These are phyloP conservation scores for Tupiocoris notatus DNA, from an alignment of 2,888 invertebrate species.

Conservation along the genomic window DNA sequence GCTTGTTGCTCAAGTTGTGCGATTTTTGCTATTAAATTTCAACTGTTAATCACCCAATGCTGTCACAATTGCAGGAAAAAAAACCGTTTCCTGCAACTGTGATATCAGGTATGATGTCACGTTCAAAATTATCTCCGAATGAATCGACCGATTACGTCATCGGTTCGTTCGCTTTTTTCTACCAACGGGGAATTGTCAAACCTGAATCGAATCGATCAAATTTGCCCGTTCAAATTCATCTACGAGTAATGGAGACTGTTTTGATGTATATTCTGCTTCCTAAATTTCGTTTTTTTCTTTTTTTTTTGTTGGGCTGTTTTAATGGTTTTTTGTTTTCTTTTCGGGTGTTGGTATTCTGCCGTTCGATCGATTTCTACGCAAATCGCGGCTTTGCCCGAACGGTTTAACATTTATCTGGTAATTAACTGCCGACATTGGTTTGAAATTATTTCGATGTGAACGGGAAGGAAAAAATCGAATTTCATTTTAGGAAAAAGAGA, in stretches of 20 bases:
- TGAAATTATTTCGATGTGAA: too few relatives aligned
- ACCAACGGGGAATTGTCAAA: too few relatives aligned
- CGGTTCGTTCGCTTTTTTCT: too few relatives aligned
- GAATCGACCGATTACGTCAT: slow-evolving; percentile 18
- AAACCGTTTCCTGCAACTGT: slow-evolving; percentile 28
- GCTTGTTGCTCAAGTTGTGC: too few relatives aligned
- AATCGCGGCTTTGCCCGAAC: background rate
- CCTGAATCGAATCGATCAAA: too few relatives aligned
- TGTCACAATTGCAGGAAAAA: slow-evolving; percentile 31
- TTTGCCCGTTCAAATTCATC: too few relatives aligned
- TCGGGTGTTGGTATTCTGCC: slow-evolving; percentile 26
- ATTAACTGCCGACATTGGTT: too few relatives aligned
- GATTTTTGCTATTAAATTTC: too few relatives aligned
- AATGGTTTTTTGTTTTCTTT: slow-evolving; percentile 2
- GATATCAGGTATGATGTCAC: slow-evolving; percentile 31
- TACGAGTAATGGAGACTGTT: slow-evolving; percentile 15
- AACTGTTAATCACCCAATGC: too few relatives aligned
- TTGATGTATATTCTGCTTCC: slow-evolving; percentile 31
- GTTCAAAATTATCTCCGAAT: slow-evolving; percentile 10
- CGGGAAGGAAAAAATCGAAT: background rate
- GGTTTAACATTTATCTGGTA: too few relatives aligned
- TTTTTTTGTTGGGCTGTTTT: slow-evolving; percentile 18
- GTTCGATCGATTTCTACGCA: background rate
- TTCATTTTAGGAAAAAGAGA: too few relatives aligned
- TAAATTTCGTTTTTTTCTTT: too few relatives aligned